Conservation (phyloP, 2,888 invertebrate genomes). For the Idaea aversata region DNA sequence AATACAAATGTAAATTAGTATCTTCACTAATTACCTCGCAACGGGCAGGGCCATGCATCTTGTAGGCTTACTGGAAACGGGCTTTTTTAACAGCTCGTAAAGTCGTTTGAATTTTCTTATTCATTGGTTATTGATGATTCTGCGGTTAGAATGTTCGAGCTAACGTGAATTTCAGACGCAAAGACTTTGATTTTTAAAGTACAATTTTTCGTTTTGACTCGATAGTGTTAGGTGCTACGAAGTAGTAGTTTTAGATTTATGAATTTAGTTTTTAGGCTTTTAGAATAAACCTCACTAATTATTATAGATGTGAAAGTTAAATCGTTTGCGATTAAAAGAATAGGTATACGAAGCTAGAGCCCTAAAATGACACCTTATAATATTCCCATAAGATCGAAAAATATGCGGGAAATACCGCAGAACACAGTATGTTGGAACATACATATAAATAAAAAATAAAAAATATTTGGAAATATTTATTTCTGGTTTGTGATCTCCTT, state of each 20-base stretch:
- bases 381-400: too few species aligned
- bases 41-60: conserved; percentile 77
- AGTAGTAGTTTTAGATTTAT: neutral
- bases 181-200: neutral
- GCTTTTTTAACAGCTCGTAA: conserved; percentile 63
- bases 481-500: too few species aligned
- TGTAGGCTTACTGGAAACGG: conserved; percentile 71
- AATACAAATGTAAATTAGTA: conserved; percentile 82
- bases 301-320: conserved; percentile 1
- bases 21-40: conserved; percentile 79
- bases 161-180: neutral
- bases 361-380: too few species aligned
- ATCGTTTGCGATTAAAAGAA: too few species aligned
- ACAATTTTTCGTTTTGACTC: conserved; percentile 15
- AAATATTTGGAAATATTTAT: too few species aligned
- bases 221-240: conserved; percentile 2
- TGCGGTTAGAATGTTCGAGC: conserved; percentile 17
- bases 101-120: conserved; percentile 69
- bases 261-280: too few species aligned
- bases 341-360: too few species aligned
- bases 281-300: conserved; percentile 1
- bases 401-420: too few species aligned
- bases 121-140: conserved; percentile 54
- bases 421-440: too few species aligned
- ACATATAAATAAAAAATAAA: too few species aligned